Evolutionary conservation across 2,888 invertebrate genomes (phyloP).

Genomic region (Ophion obscuratus): DNA sequence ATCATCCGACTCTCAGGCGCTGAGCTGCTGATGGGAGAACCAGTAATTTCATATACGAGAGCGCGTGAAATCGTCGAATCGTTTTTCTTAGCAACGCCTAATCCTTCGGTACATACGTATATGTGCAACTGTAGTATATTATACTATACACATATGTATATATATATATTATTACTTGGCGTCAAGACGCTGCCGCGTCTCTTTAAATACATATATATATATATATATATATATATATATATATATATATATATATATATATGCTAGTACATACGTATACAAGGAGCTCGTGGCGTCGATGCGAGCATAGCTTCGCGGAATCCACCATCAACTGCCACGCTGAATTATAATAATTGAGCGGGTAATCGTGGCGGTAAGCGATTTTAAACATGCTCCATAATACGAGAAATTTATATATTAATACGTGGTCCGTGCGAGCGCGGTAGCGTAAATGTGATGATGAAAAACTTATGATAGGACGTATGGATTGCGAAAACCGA

Average conservation of each 20-base stretch:
- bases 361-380: neutral
- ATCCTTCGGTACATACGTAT: slow-evolving; percentile 13
- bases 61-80: slow-evolving; percentile 38
- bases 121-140: neutral
- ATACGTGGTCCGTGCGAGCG: neutral
- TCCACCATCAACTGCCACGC: slow-evolving; percentile 20
- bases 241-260: too few relatives aligned
- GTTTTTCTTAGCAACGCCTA: slow-evolving; percentile 50
- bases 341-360: slow-evolving; percentile 44
- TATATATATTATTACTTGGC: too few relatives aligned
- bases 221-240: too few relatives aligned
- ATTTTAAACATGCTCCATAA: slow-evolving; percentile 6
- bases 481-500: neutral
- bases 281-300: slow-evolving; percentile 22
- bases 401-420: neutral
- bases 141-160: too few relatives aligned
- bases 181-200: too few relatives aligned
- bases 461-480: neutral
- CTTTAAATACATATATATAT: too few relatives aligned
- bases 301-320: slow-evolving; percentile 28
- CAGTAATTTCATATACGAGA: slow-evolving; percentile 50
- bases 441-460: neutral
- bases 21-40: slow-evolving; percentile 33
- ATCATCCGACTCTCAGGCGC: slow-evolving; percentile 17
- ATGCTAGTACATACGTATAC: neutral